Percentiles rank a stretch among this genome's conserved stretches.
Conservation (phyloP, 2,797 vertebrate genomes). For the Semaprochilodus insignis region DNA sequence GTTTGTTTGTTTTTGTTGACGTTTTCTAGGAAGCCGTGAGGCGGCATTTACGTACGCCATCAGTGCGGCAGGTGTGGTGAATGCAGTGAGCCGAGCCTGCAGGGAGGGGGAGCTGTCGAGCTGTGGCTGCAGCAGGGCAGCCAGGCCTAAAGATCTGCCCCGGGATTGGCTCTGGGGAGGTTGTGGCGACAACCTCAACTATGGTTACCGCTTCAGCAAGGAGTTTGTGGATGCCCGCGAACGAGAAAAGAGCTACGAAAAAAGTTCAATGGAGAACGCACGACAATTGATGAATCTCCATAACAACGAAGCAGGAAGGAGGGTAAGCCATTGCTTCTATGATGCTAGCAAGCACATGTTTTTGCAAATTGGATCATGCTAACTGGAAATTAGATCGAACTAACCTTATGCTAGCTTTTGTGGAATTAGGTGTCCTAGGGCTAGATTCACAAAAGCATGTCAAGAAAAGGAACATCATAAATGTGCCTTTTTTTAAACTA, state of each 20-base stretch:
- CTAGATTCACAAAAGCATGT: too few species aligned
- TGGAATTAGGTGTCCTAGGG: too few species aligned
- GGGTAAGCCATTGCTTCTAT: slow-evolving; percentile 79
- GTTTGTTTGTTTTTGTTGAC: neutral
- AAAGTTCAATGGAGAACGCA: slow-evolving; percentile 89
- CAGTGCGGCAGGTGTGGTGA: slow-evolving; percentile 94
- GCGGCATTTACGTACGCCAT: slow-evolving; percentile 96
- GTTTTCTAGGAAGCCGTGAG: slow-evolving; percentile 89
- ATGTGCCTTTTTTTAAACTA: too few species aligned
- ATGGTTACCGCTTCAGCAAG: slow-evolving; percentile 95
- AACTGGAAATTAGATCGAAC: neutral
- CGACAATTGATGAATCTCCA: slow-evolving; percentile 95
- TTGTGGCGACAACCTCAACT: slow-evolving; percentile 96
- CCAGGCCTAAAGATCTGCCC: slow-evolving; percentile 93
- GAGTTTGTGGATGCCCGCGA: slow-evolving; percentile 98
- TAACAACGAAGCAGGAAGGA: slow-evolving; percentile 95
- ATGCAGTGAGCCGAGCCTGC: slow-evolving; percentile 95
- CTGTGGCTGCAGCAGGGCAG: slow-evolving; percentile 94
- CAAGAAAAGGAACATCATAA: too few species aligned
- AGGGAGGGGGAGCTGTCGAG: slow-evolving; percentile 96
- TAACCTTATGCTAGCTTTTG: neutral
- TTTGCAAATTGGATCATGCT: neutral
- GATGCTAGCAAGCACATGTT: neutral
- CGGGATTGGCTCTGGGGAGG: slow-evolving; percentile 99
- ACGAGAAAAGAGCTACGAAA: slow-evolving; percentile 91